A percentile compares a stretch with the other conserved stretches of the same genome.
These are phyloP conservation scores for Nothocercus julius DNA, from an alignment of 2,113 vertebrate species.

Conservation along the genomic window DNA sequence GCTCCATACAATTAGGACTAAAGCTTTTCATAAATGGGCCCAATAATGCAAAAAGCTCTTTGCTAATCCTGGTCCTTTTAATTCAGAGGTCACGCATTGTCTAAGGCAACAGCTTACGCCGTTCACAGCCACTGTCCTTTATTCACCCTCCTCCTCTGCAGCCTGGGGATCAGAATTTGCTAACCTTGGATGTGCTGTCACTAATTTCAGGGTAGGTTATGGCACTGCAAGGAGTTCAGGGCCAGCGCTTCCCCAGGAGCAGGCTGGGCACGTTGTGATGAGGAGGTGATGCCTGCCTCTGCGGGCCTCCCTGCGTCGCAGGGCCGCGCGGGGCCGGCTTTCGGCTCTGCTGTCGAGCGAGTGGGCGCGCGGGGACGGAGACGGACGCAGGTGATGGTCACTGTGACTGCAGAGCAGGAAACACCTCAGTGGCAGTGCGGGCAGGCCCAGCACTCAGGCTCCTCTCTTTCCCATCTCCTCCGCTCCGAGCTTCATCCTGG, in stretches of 20 bases:
- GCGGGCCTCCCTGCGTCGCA: neutral
- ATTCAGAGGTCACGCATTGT: constrained; percentile 59
- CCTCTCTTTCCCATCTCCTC: neutral
- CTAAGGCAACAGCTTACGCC: constrained; percentile 13
- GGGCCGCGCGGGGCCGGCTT: constrained; percentile 17
- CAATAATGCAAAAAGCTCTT: constrained; percentile 64
- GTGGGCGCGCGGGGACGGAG: constrained; percentile 25
- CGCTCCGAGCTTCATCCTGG: neutral
- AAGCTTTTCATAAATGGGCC: constrained; percentile 51
- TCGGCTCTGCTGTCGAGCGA: constrained; percentile 39
- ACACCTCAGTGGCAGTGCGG: neutral
- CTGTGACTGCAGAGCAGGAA: constrained; percentile 30
- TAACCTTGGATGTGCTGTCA: constrained; percentile 56
- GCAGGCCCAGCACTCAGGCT: neutral
- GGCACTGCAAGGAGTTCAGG: constrained; percentile 58
- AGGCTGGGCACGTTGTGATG: constrained; percentile 13
- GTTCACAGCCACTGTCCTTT: constrained; percentile 26
- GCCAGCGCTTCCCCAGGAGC: constrained; percentile 26
- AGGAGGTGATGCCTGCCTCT: constrained; percentile 62
- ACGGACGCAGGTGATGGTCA: constrained; percentile 41
- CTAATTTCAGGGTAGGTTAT: constrained; percentile 69
- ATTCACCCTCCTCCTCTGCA: constrained; percentile 43
- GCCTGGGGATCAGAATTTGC: constrained; percentile 48
- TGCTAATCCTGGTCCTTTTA: constrained; percentile 56
- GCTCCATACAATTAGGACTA: constrained; percentile 38